Conservation (phyloP, 2,797 vertebrate species). For the Girardinus metallicus region DNA sequence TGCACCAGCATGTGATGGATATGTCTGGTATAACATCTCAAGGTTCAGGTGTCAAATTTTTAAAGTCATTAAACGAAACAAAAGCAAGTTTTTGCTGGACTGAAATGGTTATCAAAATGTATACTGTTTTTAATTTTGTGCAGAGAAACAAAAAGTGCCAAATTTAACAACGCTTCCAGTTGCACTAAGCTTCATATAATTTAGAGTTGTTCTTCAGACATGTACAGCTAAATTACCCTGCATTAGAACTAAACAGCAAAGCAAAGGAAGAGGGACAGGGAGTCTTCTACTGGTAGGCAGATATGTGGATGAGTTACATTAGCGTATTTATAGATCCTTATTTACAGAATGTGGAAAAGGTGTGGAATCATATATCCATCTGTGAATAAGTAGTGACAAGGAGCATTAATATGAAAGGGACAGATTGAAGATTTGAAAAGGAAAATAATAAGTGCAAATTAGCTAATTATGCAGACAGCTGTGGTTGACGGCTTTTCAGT, state of each 20-base stretch:
- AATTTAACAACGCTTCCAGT: not conserved
- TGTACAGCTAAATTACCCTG: not conserved
- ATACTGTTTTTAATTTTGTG: not conserved
- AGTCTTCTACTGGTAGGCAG: not conserved
- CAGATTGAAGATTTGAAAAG: slow-evolving; percentile 14
- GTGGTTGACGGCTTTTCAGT: not conserved
- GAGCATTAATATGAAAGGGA: not conserved
- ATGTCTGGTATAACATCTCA: not conserved
- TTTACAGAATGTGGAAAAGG: not conserved
- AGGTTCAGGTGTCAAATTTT: not conserved
- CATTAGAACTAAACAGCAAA: not conserved
- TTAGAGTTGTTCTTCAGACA: not conserved
- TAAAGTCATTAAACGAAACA: not conserved
- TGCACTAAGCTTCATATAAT: not conserved
- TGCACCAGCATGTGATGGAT: not conserved
- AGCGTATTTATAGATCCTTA: not conserved
- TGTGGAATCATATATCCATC: not conserved
- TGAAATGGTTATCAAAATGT: not conserved
- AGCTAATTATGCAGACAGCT: not conserved
- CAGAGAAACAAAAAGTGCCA: not conserved
- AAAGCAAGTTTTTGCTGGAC: not conserved
- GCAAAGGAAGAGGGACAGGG: too few relatives aligned
- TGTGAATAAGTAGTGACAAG: not conserved
- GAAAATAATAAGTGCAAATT: slow-evolving; percentile 30
- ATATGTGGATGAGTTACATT: not conserved